phyloP scores from a whole-genome alignment of 2,113 vertebrate species.

The Phaetusa simplex region DNA sequence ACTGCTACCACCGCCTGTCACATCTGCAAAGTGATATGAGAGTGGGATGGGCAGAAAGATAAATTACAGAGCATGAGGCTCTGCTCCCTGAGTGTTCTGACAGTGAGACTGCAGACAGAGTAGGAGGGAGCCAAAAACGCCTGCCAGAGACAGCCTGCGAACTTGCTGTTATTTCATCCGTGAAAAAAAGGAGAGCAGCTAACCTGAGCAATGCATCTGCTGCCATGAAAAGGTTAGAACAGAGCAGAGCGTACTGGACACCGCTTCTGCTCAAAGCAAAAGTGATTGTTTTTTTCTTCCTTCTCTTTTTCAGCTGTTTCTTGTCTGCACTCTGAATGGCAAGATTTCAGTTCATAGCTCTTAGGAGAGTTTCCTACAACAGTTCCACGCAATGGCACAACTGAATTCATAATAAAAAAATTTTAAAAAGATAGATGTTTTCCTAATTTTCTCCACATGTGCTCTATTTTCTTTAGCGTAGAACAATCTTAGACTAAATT shows the following conservation, averaged over 20 bases:
- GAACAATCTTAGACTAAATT: constrained; percentile 23
- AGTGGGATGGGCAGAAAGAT: constrained; percentile 48
- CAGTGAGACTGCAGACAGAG: constrained; percentile 58
- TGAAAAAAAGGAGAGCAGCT: constrained; percentile 27
- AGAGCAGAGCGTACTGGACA: background rate
- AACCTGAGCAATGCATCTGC: constrained; percentile 39
- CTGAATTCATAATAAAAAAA: constrained; percentile 1
- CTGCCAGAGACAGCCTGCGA: constrained; percentile 47
- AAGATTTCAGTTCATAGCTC: constrained; percentile 7
- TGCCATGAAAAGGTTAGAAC: background rate
- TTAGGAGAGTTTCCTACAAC: constrained; percentile 40
- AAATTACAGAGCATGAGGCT: constrained; percentile 30
- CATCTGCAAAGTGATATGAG: constrained; percentile 38
- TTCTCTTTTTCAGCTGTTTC: constrained; percentile 12
- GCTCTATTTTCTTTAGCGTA: constrained; percentile 46
- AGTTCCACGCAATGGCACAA: constrained; percentile 30
- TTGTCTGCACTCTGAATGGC: background rate
- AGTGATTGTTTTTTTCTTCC: background rate
- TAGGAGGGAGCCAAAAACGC: constrained; percentile 50
- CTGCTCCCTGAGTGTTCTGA: constrained; percentile 53
- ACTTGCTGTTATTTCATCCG: constrained; percentile 30
- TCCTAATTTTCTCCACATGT: constrained; percentile 60
- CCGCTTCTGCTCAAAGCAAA: background rate
- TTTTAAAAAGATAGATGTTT: background rate
- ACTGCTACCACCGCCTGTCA: constrained; percentile 14